Evolutionary conservation across 2,113 vertebrate genomes (phyloP).

Genomic region (Paedocypris sp.): DNA sequence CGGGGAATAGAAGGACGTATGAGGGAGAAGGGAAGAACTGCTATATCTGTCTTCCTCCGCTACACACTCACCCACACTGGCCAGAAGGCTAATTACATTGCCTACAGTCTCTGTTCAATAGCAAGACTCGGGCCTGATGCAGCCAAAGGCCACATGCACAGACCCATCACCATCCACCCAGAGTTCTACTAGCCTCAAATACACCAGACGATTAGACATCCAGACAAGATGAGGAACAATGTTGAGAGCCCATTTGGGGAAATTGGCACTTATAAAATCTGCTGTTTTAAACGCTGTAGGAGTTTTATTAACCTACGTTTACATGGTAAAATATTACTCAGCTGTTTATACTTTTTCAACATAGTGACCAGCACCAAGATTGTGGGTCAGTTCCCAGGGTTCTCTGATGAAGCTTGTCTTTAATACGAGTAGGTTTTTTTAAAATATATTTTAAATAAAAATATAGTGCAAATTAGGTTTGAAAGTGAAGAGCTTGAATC

Average conservation of each 20-base stretch:
- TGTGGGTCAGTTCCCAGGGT: too few relatives aligned
- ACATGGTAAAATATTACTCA: too few relatives aligned
- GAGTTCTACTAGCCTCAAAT: background rate
- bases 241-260: background rate
- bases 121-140: background rate
- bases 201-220: conserved; percentile 5
- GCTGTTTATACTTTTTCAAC: too few relatives aligned
- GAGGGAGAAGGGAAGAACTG: background rate
- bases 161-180: background rate
- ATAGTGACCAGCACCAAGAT: too few relatives aligned
- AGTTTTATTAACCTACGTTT: too few relatives aligned
- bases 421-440: too few relatives aligned
- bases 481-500: too few relatives aligned
- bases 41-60: background rate
- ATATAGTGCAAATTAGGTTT: too few relatives aligned
- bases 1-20: conserved; percentile 1
- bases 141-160: background rate
- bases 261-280: too few relatives aligned
- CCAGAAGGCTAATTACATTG: conserved; percentile 2
- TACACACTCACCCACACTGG: conserved; percentile 4
- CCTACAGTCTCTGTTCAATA: conserved; percentile 1
- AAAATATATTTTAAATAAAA: too few relatives aligned
- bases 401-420: too few relatives aligned
- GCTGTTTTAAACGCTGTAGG: too few relatives aligned
- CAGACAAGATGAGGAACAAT: background rate